Base-by-base conservation (phyloP, 2,888 invertebrate genomes). In the Polydrusus pterygomalis region DNA sequence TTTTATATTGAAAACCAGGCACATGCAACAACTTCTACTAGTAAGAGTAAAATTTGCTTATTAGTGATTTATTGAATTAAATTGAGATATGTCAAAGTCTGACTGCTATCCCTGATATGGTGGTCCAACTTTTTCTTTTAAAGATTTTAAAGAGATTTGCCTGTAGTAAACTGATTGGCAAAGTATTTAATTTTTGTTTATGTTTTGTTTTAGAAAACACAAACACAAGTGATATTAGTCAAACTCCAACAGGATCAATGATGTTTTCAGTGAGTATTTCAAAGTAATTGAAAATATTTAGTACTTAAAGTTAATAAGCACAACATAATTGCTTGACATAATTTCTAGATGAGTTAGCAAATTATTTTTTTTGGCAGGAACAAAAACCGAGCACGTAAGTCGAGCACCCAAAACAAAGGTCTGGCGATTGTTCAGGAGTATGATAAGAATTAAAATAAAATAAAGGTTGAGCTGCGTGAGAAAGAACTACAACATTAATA, bases 401-500 rank as follows among this genome's bases (percentile, higher is more conserved):
- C 40, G 40, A 40, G 40, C 40, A 40, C 40, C 40, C 40, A 40
- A 40, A 40, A 40, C 40, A 2, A 9, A 40, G 40, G 40, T 40
- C 40, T 40, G 40, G 40, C 40, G 40, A 40, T 40, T 40, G 40
- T 40, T 40, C 40, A 40, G 40, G 40, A 40, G 40, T 40, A 40
- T 40, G 40, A 40, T 40, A 40, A 40, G 40, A 40, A 40, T 40
- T 8, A 40, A 40, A 40, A 40, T 40, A 8, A 40, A 40, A 40
- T 40, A 2, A 40, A 40, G 8, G 5, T 40, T 40, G 40, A 40
- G 54, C 20, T 25, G 1, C 13, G 17, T 25, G 25, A 54, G 25
- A 54, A 54, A 25, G 54, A 49, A 49, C 49, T 49, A 18, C 17
- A 49, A 17, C 49, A n/a, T n/a, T n/a, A n/a, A n/a, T n/a, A n/a